phyloP scores from a whole-genome alignment of 2,888 invertebrate genomes.

The Drosophila merina region DNA sequence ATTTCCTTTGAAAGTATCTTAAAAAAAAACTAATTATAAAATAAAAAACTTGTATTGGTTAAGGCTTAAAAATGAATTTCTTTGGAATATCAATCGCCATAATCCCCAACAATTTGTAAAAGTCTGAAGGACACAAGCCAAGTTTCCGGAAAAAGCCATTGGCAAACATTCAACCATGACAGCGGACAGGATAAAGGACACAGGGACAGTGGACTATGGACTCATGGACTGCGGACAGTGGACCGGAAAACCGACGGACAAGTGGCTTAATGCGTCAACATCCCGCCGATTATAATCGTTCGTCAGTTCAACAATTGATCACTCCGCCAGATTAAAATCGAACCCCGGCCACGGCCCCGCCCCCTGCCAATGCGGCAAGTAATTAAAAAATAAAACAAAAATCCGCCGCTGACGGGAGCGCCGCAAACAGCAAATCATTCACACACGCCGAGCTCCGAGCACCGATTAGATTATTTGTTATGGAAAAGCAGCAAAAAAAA shows the following conservation, averaged over 20 bases:
- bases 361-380: constrained; percentile 1
- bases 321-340: constrained; percentile 9
- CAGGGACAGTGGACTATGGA: neutral
- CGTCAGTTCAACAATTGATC: constrained; percentile 7
- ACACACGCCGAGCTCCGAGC: neutral
- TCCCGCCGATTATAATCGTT: constrained; percentile 18
- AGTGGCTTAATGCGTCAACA: constrained; percentile 35
- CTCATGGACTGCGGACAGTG: neutral
- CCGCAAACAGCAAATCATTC: constrained; percentile 38
- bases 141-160: constrained; percentile 8
- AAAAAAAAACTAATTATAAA: no score
- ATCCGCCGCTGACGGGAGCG: constrained; percentile 41
- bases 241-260: constrained; percentile 3
- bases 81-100: neutral
- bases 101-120: neutral
- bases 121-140: constrained; percentile 7
- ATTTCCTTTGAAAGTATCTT: no score
- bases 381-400: constrained; percentile 50
- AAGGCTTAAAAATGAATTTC: neutral
- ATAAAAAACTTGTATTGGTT: neutral
- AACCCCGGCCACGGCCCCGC: no score
- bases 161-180: constrained; percentile 5
- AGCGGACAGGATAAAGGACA: neutral
- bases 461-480: constrained; percentile 13
- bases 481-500: neutral